These are phyloP conservation scores for Lasioglossum vierecki DNA, from an alignment of 2,888 invertebrate species.

Conservation along the genomic window DNA sequence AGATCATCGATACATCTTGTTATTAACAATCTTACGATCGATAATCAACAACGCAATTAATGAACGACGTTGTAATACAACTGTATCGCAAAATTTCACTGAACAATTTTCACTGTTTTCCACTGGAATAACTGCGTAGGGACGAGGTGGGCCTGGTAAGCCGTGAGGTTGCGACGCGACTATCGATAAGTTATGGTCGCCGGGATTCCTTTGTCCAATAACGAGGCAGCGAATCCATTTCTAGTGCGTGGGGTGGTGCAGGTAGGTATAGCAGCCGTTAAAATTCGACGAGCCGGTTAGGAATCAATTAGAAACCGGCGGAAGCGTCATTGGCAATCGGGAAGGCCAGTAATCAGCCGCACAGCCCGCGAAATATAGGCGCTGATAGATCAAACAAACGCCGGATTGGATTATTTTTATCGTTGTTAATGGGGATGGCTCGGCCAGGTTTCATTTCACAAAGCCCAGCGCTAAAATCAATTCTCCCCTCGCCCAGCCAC, in stretches of 20 bases:
- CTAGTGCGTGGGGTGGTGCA: not conserved
- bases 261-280: not conserved
- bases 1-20: no score
- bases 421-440: conserved; percentile 81
- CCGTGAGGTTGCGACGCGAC: not conserved
- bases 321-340: conserved; percentile 39
- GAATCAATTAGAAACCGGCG: conserved; percentile 44
- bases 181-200: not conserved
- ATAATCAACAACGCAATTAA: no score
- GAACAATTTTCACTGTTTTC: no score
- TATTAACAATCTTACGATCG: no score
- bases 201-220: not conserved
- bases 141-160: not conserved
- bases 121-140: no score
- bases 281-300: conserved; percentile 16
- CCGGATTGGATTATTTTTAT: conserved; percentile 82
- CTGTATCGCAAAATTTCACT: no score
- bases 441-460: conserved; percentile 81
- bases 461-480: conserved; percentile 81
- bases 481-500: conserved; percentile 72
- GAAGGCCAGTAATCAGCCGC: conserved; percentile 66
- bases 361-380: conserved; percentile 70
- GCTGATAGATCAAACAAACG: conserved; percentile 82
- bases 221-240: not conserved
- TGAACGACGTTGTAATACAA: no score